phyloP scores from a whole-genome alignment of 2,888 invertebrate species.

The Strigamia transsilvanica region DNA sequence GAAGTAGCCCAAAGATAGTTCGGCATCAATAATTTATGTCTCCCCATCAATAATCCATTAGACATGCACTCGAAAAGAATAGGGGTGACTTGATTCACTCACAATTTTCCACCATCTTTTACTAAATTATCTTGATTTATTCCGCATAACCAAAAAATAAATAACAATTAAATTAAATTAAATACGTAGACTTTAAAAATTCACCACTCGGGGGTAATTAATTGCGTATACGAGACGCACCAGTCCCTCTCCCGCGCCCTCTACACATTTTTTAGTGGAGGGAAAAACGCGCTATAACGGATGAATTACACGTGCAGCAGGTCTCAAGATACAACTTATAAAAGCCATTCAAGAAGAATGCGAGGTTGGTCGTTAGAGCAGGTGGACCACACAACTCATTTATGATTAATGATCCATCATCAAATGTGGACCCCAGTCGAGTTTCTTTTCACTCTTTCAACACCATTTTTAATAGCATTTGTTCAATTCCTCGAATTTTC shows the following conservation, averaged over 20 bases:
- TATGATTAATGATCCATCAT: conserved; percentile 32
- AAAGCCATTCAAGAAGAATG: conserved; percentile 5
- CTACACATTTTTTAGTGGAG: too few relatives aligned
- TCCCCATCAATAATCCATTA: conserved; percentile 43
- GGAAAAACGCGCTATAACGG: background rate
- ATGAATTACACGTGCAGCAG: background rate
- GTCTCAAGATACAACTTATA: background rate
- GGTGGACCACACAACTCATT: conserved; percentile 45
- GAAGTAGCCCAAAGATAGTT: background rate
- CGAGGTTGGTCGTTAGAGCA: conserved; percentile 10
- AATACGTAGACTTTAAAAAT: background rate
- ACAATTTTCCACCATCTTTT: background rate
- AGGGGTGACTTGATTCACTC: conserved; percentile 14
- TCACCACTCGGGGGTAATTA: background rate
- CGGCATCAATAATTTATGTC: conserved; percentile 34
- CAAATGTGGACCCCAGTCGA: background rate
- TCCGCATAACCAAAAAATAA: background rate
- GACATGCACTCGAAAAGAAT: conserved; percentile 23
- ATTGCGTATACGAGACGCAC: background rate
- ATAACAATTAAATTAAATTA: background rate
- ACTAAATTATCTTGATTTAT: background rate
- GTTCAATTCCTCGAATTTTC: background rate
- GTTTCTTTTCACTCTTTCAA: background rate
- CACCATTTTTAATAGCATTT: background rate
- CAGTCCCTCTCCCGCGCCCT: too few relatives aligned